These are phyloP conservation scores for Sterna hirundo DNA, from an alignment of 2,113 vertebrate species.

Conservation along the genomic window DNA sequence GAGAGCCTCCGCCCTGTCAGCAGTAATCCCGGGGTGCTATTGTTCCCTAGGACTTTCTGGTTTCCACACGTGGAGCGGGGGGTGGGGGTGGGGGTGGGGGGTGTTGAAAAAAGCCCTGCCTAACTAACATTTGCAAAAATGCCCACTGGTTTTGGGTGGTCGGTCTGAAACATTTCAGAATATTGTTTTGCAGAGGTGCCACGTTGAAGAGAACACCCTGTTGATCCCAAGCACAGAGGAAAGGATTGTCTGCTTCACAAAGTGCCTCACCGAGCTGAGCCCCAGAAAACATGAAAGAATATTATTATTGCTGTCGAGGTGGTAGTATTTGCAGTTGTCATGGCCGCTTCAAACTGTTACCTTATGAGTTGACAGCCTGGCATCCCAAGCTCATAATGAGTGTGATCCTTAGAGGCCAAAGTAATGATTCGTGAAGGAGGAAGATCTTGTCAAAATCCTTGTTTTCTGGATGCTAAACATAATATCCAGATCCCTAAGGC, in stretches of 20 bases:
- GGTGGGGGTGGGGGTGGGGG: neutral
- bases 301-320: neutral
- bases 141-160: neutral
- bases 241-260: neutral
- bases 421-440: neutral
- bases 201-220: neutral
- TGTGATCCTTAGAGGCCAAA: neutral
- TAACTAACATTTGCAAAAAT: neutral
- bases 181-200: neutral
- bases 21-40: neutral
- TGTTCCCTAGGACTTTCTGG: neutral
- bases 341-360: neutral
- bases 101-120: neutral
- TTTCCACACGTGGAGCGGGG: neutral
- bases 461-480: neutral
- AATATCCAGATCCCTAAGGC: neutral
- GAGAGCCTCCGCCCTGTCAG: neutral
- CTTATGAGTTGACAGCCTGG: neutral
- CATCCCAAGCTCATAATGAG: accelerated
- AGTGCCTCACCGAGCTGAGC: neutral
- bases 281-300: neutral
- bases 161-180: neutral
- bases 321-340: neutral
- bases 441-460: neutral
- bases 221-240: too few relatives aligned